Evolutionary conservation across 2,797 vertebrate genomes (phyloP).

Genomic region (Hyperoplus immaculatus): DNA sequence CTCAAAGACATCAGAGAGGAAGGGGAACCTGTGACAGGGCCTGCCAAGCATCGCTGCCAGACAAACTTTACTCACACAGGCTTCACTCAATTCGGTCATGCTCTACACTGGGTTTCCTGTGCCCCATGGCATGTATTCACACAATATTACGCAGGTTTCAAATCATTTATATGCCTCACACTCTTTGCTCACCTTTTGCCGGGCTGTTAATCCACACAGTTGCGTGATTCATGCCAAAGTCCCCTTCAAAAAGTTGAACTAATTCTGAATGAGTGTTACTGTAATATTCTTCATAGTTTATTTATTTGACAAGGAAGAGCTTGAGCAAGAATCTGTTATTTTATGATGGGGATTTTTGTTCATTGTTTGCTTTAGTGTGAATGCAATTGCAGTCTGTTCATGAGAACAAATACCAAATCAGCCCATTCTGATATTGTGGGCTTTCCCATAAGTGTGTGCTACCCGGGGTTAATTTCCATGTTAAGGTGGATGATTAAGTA

Average conservation of each 20-base stretch:
- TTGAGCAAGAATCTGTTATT: constrained; percentile 23
- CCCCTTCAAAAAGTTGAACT: constrained; percentile 20
- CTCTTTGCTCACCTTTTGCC: constrained; percentile 59
- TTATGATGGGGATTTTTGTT: constrained; percentile 56
- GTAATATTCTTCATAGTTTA: constrained; percentile 12
- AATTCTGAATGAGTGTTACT: constrained; percentile 1
- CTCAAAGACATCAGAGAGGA: constrained; percentile 83
- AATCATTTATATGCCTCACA: constrained; percentile 67
- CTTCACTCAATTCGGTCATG: constrained; percentile 62
- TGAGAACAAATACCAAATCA: constrained; percentile 65
- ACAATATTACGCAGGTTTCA: constrained; percentile 67
- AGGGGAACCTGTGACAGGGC: constrained; percentile 82
- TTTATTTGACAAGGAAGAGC: constrained; percentile 38
- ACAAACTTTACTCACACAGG: constrained; percentile 82
- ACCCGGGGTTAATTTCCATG: constrained; percentile 66
- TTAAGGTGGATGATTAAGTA: constrained; percentile 70
- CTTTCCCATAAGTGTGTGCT: constrained; percentile 68
- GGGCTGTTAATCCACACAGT: constrained; percentile 54
- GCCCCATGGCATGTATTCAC: constrained; percentile 67
- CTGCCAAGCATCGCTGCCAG: constrained; percentile 74
- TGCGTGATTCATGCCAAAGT: constrained; percentile 50
- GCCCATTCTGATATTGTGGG: constrained; percentile 41
- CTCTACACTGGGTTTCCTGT: constrained; percentile 76
- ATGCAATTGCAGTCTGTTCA: constrained; percentile 47
- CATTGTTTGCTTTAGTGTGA: constrained; percentile 52